phyloP scores from a whole-genome alignment of 92 coral and sea anemone genomes.

The Desmophyllum pertusum region DNA sequence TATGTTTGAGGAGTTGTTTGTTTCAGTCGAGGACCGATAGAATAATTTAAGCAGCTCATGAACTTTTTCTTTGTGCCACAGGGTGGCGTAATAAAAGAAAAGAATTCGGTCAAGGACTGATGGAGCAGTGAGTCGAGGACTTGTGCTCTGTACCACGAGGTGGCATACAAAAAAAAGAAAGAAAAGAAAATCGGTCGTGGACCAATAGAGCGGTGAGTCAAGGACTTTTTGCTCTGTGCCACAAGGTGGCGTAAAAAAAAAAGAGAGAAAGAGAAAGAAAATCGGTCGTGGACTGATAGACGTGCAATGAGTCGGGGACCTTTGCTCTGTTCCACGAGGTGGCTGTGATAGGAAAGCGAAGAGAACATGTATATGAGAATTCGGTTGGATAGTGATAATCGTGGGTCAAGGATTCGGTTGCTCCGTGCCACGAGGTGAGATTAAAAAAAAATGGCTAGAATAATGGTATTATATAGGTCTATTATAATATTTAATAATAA shows the following conservation, averaged over 20 bases:
- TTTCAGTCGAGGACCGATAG: slow-evolving; percentile 5
- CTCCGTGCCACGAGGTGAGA: too few species aligned
- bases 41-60: background rate
- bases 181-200: slow-evolving; percentile 6
- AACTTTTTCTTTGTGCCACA: background rate
- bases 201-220: background rate
- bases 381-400: too few species aligned
- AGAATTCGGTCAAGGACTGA: background rate
- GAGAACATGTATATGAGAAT: too few species aligned
- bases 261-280: background rate
- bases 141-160: slow-evolving; percentile 5
- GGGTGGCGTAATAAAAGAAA: too few species aligned
- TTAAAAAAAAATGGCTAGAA: too few species aligned
- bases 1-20: background rate
- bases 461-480: too few species aligned
- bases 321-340: background rate
- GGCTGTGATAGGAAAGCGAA: too few species aligned
- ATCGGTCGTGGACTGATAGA: background rate
- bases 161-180: background rate
- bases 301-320: background rate
- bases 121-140: background rate
- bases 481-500: too few species aligned
- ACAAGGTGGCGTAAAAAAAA: background rate
- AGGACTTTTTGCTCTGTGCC: background rate
- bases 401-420: too few species aligned